Evolutionary conservation across 1,140 invertebrate species (phyloP).

Genomic region (Leptinotarsa texana): DNA sequence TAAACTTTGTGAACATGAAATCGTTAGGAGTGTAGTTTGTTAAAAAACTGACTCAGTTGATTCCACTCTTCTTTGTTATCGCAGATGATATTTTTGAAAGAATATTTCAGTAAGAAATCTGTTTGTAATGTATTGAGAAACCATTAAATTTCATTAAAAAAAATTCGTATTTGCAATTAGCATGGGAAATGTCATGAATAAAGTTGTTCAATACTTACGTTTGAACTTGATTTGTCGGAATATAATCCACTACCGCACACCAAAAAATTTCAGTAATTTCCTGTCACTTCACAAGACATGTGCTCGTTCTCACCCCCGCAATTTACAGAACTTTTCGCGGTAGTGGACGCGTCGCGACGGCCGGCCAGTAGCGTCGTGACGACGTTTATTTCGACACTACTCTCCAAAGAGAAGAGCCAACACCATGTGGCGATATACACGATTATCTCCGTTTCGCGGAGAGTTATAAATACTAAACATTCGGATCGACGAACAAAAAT

Average conservation of each 20-base stretch:
- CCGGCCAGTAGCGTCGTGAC: slow-evolving; percentile 6
- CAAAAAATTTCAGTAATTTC: neutral
- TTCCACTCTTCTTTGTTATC: too few species aligned
- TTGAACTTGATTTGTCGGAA: neutral
- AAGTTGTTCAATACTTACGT: neutral
- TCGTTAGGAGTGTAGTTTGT: too few species aligned
- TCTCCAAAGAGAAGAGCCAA: slow-evolving; percentile 14
- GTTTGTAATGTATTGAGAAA: too few species aligned
- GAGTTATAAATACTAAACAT: slow-evolving; percentile 10
- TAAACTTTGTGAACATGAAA: too few species aligned
- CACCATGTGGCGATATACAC: slow-evolving; percentile 22
- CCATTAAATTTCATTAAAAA: too few species aligned
- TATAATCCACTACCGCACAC: neutral
- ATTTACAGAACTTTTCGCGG: slow-evolving; percentile 11
- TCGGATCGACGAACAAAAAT: neutral
- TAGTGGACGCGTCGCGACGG: neutral
- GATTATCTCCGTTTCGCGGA: slow-evolving; percentile 11
- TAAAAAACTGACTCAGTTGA: too few species aligned
- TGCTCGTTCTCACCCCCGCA: neutral
- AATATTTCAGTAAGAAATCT: too few species aligned
- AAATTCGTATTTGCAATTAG: too few species aligned
- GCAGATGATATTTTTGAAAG: too few species aligned
- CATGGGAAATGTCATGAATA: too few species aligned
- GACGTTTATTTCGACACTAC: slow-evolving; percentile 25
- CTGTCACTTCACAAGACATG: neutral